Conservation (phyloP, 2,113 vertebrate species). For the Coryphaenoides rupestris region DNA sequence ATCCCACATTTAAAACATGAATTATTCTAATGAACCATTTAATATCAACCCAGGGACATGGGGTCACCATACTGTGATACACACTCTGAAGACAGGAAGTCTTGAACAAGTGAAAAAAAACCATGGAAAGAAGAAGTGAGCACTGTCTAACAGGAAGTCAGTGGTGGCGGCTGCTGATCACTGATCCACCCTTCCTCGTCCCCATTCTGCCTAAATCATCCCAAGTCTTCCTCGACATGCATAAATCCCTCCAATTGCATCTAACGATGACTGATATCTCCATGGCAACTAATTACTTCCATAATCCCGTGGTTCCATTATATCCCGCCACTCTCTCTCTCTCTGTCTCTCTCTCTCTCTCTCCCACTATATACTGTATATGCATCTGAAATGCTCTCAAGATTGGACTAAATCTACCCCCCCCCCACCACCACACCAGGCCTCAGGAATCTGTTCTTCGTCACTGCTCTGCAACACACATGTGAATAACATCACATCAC, state of each 20-base stretch:
- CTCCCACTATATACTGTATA: too few species aligned
- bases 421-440: slow-evolving; percentile 5
- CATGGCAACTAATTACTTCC: slow-evolving; percentile 56
- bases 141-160: background rate
- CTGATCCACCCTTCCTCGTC: too few species aligned
- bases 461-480: slow-evolving; percentile 30
- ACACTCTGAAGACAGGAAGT: background rate
- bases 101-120: background rate
- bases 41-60: background rate
- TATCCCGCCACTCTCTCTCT: slow-evolving; percentile 11
- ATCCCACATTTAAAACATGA: background rate
- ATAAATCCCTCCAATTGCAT: slow-evolving; percentile 40
- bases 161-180: too few species aligned
- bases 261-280: slow-evolving; percentile 42
- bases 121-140: background rate
- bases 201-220: background rate
- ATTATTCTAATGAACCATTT: too few species aligned
- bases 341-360: slow-evolving; percentile 6
- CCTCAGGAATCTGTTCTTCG: slow-evolving; percentile 55
- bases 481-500: too few species aligned
- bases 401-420: slow-evolving; percentile 65
- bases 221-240: slow-evolving; percentile 16
- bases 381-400: slow-evolving; percentile 42
- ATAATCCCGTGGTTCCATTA: slow-evolving; percentile 54
- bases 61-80: background rate